Base-by-base conservation (phyloP, 2,113 vertebrate genomes). In the Sebastes fasciatus region DNA sequence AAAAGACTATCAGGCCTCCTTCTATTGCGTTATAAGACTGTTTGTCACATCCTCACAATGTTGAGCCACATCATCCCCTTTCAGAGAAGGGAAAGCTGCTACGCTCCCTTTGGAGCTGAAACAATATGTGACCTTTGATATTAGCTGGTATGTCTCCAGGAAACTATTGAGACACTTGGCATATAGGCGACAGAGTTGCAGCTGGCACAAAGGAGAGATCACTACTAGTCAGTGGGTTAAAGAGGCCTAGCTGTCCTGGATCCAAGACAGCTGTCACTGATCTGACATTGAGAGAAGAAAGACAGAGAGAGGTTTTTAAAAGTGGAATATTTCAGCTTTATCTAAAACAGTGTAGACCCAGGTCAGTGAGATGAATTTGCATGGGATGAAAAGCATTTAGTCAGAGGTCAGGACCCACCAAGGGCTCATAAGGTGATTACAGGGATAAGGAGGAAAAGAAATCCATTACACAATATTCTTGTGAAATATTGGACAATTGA, bases 101-200 rank as follows among this genome's bases (percentile, higher is more conserved):
- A 1, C 3, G 2, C 42, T 21, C 43, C 23, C 9, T 62, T 52
- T 21, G n/a, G 62, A 73, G 57, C 60, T 42, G 48, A 73, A 51
- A 60, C 17, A 23, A 9, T 8, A 16, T 9, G 17, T 72, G 74
- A 86, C 71, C 77, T 84, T 82, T 62, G 63, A 81, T 70, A 64
- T 69, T 4, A 66, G 21, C 54, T 74, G 66, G 19, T 42, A 17
- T 40, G 3, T 57, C 62, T 58, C 79, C 52, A 82, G 4, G 7
- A 75, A 77, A 76, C 19, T 52, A 16, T 70, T 77, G 74, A 75
- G 72, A 78, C 26, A 86, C n/a, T 64, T 51, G 46, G 10, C 46
- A 67, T 16, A 16, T 16, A 16, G 19, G 4, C 8, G 42, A 48
- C n/a, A 14, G 7, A 26, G 40, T 72, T 54, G 14, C 4, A 69